These are phyloP conservation scores for Pica pica DNA, from an alignment of 2,113 vertebrate genomes.

Conservation along the genomic window DNA sequence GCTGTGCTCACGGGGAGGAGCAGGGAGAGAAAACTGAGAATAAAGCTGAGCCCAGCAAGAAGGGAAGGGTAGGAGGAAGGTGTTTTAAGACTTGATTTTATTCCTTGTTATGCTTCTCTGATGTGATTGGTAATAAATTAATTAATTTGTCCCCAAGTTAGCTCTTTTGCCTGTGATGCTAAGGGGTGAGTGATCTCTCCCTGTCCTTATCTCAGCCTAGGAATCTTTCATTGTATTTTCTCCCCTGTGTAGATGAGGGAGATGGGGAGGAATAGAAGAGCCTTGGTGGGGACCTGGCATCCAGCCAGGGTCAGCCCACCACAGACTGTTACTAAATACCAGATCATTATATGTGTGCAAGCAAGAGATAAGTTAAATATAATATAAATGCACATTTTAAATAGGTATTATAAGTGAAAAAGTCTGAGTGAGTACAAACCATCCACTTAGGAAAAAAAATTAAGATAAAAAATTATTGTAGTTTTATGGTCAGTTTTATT, in stretches of 20 bases:
- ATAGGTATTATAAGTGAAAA: constrained; percentile 2
- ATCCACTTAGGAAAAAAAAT: neutral
- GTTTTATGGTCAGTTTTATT: neutral
- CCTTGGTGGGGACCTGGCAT: too few species aligned
- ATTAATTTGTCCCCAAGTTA: neutral
- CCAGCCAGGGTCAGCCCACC: neutral
- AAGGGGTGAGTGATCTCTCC: neutral
- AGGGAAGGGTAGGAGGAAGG: neutral
- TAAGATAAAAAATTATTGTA: neutral
- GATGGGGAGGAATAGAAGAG: neutral
- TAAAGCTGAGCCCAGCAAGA: neutral
- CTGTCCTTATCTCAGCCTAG: neutral
- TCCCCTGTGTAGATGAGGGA: neutral
- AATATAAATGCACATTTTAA: constrained; percentile 56
- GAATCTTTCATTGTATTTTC: neutral
- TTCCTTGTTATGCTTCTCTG: neutral
- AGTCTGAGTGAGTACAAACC: neutral
- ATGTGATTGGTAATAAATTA: neutral
- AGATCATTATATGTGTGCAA: neutral
- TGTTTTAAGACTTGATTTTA: neutral
- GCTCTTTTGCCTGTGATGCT: neutral
- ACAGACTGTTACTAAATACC: neutral
- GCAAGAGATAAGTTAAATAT: constrained; percentile 39
- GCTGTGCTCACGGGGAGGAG: neutral
- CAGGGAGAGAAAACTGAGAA: neutral